Evolutionary conservation across 2,888 invertebrate genomes (phyloP).

Genomic region (Nomada lathburiana): DNA sequence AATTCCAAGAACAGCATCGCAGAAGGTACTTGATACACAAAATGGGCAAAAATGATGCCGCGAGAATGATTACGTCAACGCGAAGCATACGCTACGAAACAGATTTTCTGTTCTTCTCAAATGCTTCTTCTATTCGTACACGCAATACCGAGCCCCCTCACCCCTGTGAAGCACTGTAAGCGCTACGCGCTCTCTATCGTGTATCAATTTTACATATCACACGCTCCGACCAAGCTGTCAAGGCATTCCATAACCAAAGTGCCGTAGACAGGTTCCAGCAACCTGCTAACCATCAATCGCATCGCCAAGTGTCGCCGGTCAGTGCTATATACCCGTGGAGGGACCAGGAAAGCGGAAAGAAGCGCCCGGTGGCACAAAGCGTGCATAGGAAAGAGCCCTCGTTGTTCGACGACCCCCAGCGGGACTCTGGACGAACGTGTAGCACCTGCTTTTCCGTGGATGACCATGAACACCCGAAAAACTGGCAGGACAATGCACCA

Average conservation of each 20-base stretch:
- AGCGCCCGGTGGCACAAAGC: conserved; percentile 8
- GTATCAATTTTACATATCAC: background rate
- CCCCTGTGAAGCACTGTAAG: too few species aligned
- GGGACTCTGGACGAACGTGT: conserved; percentile 44
- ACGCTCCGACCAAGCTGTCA: background rate
- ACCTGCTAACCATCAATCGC: conserved; percentile 56
- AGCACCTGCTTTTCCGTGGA: conserved; percentile 64
- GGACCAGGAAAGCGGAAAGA: conserved; percentile 42
- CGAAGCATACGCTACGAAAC: too few species aligned
- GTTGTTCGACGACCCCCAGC: conserved; percentile 53
- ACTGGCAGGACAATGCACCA: conserved; percentile 78
- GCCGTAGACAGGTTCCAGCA: conserved; percentile 48
- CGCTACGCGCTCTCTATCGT: too few species aligned
- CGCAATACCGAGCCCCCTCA: too few species aligned
- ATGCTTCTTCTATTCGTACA: too few species aligned
- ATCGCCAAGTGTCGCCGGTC: conserved; percentile 55
- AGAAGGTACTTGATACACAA: too few species aligned
- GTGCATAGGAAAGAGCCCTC: conserved; percentile 22
- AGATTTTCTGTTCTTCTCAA: too few species aligned
- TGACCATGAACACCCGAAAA: conserved; percentile 61
- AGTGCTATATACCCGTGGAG: conserved; percentile 32
- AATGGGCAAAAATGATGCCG: too few species aligned
- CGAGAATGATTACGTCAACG: too few species aligned
- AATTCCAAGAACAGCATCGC: too few species aligned
- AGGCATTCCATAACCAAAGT: conserved; percentile 23